These are phyloP conservation scores for Camponotus pennsylvanicus DNA, from an alignment of 1,140 invertebrate species.

Conservation along the genomic window DNA sequence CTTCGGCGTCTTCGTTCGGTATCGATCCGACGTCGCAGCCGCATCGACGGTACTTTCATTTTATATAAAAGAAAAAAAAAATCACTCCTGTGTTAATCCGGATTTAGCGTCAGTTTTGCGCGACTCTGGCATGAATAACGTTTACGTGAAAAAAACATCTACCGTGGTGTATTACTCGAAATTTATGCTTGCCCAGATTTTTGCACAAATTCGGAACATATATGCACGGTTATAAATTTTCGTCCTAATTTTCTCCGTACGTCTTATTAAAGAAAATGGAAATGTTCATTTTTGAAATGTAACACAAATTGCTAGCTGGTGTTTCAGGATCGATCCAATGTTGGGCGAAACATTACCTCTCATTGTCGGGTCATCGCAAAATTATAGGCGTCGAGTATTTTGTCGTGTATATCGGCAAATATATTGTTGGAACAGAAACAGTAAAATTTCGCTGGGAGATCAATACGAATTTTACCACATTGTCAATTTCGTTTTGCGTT, in stretches of 20 bases:
- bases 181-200: slow-evolving; percentile 32
- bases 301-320: neutral
- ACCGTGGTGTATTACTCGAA: slow-evolving; percentile 33
- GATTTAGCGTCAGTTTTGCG: slow-evolving; percentile 8
- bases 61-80: neutral
- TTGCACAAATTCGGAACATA: slow-evolving; percentile 6
- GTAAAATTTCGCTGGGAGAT: neutral
- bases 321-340: neutral
- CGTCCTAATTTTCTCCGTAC: slow-evolving; percentile 6
- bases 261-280: neutral
- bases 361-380: slow-evolving; percentile 8
- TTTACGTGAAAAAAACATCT: slow-evolving; percentile 45
- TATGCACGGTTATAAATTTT: neutral
- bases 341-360: neutral
- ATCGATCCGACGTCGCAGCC: slow-evolving; percentile 49
- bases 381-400: neutral
- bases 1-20: slow-evolving; percentile 34
- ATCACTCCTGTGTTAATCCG: neutral
- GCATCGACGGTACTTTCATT: slow-evolving; percentile 30
- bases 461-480: slow-evolving; percentile 28
- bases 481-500: slow-evolving; percentile 52
- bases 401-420: neutral
- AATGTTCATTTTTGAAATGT: neutral
- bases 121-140: slow-evolving; percentile 31
- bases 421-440: slow-evolving; percentile 29